Evolutionary conservation across 2,113 vertebrate species (phyloP).

Genomic region (Anguilla japonica): DNA sequence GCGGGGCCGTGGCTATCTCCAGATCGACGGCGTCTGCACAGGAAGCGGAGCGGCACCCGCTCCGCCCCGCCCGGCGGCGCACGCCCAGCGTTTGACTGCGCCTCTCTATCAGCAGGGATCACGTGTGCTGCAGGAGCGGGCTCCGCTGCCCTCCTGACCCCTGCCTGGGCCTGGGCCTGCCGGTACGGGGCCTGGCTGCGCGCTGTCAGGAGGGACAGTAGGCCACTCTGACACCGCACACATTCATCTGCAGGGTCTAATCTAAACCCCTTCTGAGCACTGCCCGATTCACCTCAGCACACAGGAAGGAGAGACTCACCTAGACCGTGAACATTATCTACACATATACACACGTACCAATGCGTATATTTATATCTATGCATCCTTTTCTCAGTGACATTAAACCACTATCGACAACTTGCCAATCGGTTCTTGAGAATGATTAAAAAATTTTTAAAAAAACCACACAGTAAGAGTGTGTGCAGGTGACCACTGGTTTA

Average conservation of each 20-base stretch:
- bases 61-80: background rate
- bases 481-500: background rate
- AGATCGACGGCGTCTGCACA: conserved; percentile 21
- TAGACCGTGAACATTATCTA: background rate
- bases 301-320: background rate
- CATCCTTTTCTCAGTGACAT: background rate
- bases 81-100: background rate
- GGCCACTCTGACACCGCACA: background rate
- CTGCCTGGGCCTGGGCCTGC: background rate
- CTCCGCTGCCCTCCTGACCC: background rate
- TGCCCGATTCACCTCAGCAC: too few relatives aligned
- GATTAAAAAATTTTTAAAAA: background rate
- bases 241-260: background rate
- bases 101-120: conserved; percentile 20
- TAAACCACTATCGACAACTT: background rate
- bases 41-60: conserved; percentile 19
- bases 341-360: too few relatives aligned
- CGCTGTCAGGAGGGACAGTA: background rate
- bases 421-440: too few relatives aligned
- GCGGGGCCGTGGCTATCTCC: conserved; percentile 24
- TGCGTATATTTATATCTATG: too few relatives aligned
- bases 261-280: background rate
- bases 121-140: background rate
- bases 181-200: background rate
- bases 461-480: background rate